A percentile compares a stretch with the other conserved stretches of the same genome.
These are phyloP conservation scores for Tholera decimalis DNA, from an alignment of 2,888 invertebrate species.

Conservation along the genomic window DNA sequence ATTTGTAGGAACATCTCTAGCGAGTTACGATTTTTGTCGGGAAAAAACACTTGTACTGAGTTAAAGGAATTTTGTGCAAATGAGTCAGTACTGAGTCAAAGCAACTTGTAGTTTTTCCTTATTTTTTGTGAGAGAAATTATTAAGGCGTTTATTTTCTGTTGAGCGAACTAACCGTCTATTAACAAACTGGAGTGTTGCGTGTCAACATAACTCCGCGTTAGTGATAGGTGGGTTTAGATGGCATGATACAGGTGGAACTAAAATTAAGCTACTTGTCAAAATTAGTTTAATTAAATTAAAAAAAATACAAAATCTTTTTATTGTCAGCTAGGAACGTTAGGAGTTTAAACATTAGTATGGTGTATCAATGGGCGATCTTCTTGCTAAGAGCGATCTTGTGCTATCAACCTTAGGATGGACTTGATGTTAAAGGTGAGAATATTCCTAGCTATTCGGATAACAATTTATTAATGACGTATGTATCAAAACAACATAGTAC, in stretches of 20 bases:
- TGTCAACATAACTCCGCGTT: neutral
- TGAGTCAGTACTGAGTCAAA: constrained; percentile 22
- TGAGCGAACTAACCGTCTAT: neutral
- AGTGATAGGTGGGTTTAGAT: neutral
- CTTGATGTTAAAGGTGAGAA: too few relatives aligned
- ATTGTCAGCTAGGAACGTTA: too few relatives aligned
- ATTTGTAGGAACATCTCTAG: constrained; percentile 44
- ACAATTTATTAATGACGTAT: too few relatives aligned
- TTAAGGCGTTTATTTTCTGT: neutral
- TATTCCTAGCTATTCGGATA: too few relatives aligned
- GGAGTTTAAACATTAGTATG: too few relatives aligned
- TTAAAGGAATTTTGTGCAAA: constrained; percentile 31
- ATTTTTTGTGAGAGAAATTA: neutral
- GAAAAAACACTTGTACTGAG: constrained; percentile 22
- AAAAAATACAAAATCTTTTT: neutral
- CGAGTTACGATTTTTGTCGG: constrained; percentile 23
- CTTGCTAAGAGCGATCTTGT: too few relatives aligned
- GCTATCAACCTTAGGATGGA: too few relatives aligned
- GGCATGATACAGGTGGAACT: neutral
- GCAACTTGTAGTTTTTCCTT: neutral
- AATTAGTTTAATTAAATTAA: too few relatives aligned
- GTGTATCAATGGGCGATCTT: too few relatives aligned
- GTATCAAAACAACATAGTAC: too few relatives aligned
- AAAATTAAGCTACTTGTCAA: neutral
- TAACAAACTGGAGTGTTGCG: neutral